Percentiles rank a stretch among this genome's conserved stretches.
These are phyloP conservation scores for Lophius americanus DNA, from an alignment of 2,797 vertebrate species.

Conservation along the genomic window DNA sequence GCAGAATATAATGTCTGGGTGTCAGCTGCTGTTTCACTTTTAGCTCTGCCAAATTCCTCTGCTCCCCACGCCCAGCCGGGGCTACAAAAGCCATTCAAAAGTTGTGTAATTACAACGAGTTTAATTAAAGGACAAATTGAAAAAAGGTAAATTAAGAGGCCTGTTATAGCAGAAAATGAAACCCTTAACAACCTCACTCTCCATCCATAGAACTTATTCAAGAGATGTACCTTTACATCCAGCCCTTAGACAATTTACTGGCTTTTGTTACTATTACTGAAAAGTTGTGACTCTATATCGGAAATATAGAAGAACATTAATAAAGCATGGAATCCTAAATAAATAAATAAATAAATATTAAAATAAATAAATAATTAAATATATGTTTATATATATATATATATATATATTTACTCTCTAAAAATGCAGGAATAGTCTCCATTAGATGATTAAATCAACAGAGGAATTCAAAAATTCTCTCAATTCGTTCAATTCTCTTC, in stretches of 20 bases:
- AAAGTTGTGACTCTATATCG: constrained; percentile 48
- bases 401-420: too few relatives aligned
- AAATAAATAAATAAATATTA: too few relatives aligned
- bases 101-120: constrained; percentile 76
- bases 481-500: too few relatives aligned
- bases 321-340: too few relatives aligned
- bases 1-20: constrained; percentile 63
- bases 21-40: constrained; percentile 74
- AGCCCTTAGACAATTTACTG: constrained; percentile 50
- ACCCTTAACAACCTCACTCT: constrained; percentile 74
- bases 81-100: constrained; percentile 67
- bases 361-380: too few relatives aligned
- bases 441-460: neutral
- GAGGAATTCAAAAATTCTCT: neutral
- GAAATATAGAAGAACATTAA: constrained; percentile 33
- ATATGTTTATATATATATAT: too few relatives aligned
- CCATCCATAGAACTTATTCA: constrained; percentile 60
- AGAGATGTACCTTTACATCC: constrained; percentile 47
- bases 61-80: constrained; percentile 59
- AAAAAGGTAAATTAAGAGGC: constrained; percentile 76
- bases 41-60: constrained; percentile 61
- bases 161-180: constrained; percentile 78
- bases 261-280: constrained; percentile 45
- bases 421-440: neutral
- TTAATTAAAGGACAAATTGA: constrained; percentile 79